Evolutionary conservation across 2,888 invertebrate genomes (phyloP), one percentile per base, ranked within the genome.

Genomic region (Pseudoips prasinana): DNA sequence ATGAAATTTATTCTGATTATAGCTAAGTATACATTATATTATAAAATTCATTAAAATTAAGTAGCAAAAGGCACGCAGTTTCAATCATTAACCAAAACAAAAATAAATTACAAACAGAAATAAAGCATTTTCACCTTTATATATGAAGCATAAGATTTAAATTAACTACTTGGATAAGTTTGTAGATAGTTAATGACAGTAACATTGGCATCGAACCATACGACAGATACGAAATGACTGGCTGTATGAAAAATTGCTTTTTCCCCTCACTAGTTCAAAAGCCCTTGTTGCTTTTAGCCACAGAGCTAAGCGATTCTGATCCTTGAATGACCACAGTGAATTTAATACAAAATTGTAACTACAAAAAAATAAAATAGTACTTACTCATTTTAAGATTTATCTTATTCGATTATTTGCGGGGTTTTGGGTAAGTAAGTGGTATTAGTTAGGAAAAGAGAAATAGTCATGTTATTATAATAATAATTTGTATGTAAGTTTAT

Each of bases 221-320:
- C 66, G 75, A 73, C 73, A 74, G 69, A 65, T 69, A 61, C 54
- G 45, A 69, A 71, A 74, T 74, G 66, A 63, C 63, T 35, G 33
- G 43, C 44, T 31, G 34, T 47, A 49, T 69, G 73, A 74, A 68
- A 69, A 72, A 76, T 73, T 66, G 61, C 59, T 53, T 52, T 58
- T 46, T 47, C 56, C 54, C 36, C 37, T 40, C n/a, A n/a, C n/a
- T n/a, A n/a, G n/a, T n/a, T n/a, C n/a, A n/a, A n/a, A n/a, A n/a
- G n/a, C n/a, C n/a, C n/a, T n/a, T n/a, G n/a, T n/a, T n/a, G n/a
- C n/a, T n/a, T n/a, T n/a, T n/a, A n/a, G n/a, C n/a, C n/a, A n/a
- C n/a, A n/a, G n/a, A n/a, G n/a, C n/a, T n/a, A n/a, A n/a, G n/a
- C n/a, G n/a, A n/a, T n/a, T n/a, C n/a, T n/a, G n/a, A n/a, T n/a